A percentile compares a stretch with the other conserved stretches of the same genome.
Evolutionary conservation across 2,113 vertebrate species (phyloP).

Genomic region (Amia ocellicauda): DNA sequence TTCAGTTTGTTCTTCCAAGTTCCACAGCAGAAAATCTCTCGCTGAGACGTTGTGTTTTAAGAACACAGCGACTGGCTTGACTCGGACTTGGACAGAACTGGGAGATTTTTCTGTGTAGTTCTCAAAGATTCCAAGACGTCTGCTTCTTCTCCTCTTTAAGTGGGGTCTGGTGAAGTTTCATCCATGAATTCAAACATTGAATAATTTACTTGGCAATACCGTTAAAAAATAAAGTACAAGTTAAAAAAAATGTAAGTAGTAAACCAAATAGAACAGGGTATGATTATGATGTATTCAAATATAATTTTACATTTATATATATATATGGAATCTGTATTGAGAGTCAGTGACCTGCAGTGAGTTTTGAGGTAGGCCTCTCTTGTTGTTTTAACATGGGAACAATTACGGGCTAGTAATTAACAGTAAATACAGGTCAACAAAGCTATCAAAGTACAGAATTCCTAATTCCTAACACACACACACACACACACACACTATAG

Average conservation of each 20-base stretch:
- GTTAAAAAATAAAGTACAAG: not conserved
- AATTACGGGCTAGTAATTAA: constrained; percentile 10
- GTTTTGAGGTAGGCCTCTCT: constrained; percentile 14
- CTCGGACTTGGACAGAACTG: not conserved
- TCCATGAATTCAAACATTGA: not conserved
- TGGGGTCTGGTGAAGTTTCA: not conserved
- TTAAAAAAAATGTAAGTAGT: constrained; percentile 1
- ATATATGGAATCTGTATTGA: not conserved
- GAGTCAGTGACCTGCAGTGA: constrained; percentile 1
- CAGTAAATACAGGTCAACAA: constrained; percentile 14
- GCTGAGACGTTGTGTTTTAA: too few species aligned
- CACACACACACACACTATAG: too few species aligned
- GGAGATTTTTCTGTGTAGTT: not conserved
- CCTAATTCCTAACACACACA: too few species aligned
- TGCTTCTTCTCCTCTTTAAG: too few species aligned
- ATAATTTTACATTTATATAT: not conserved
- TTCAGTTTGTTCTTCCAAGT: too few species aligned
- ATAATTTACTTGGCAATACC: constrained; percentile 13
- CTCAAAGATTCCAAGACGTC: too few species aligned
- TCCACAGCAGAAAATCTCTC: too few species aligned
- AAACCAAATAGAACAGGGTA: not conserved
- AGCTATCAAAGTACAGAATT: not conserved
- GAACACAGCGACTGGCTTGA: not conserved
- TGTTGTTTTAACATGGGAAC: constrained; percentile 21
- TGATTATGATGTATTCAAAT: too few species aligned